Evolutionary conservation across 2,113 vertebrate genomes (phyloP), one percentile per base, ranked within the genome.

Genomic region (Thalassoma bifasciatum): DNA sequence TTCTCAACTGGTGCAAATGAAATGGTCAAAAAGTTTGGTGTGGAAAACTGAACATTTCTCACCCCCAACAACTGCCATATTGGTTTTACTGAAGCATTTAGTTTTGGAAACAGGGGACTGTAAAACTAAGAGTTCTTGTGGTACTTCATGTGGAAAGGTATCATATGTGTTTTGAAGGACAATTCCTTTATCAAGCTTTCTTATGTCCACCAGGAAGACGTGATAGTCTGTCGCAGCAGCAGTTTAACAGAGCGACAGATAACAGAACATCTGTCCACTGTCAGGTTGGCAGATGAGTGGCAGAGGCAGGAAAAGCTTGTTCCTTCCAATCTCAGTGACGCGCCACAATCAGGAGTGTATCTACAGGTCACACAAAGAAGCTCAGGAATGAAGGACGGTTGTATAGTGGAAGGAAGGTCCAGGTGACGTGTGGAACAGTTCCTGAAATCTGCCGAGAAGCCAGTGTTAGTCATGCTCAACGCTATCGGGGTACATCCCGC

Each of bases 201-300:
- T 52, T 65, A 37, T 70, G 14, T 72, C 76, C 82, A 75, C 79
- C 83, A 86, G 83, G 81, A 89, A 91, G 87, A 89, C 81, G 81
- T 72, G 84, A 75, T 67, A 63, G 83, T 80, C 75, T 72, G 78
- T 90, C 88, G 89, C 65, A 54, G 86, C 85, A 85, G 82, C 70
- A 79, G 82, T 79, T 77, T 62, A 81, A 83, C 82, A 86, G 64
- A 36, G 56, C 23, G 26, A 54, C 34, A 91, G 93, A 93, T 93
- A 91, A 90, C 77, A 78, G 85, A 81, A 85, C 6, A 83, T 89
- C 93, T 94, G 93, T 93, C 90, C 86, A 93, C 66, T 74, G 79
- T 94, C 94, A 92, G 78, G 75, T 64, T 89, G 87, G 86, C 86
- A 81, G 91, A 89, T 82, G 89, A 93, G 85, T 88, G 91, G 84